Percentiles rank a stretch among this genome's conserved stretches.
Conservation (phyloP, 1,140 invertebrate species). For the Samia ricini region DNA sequence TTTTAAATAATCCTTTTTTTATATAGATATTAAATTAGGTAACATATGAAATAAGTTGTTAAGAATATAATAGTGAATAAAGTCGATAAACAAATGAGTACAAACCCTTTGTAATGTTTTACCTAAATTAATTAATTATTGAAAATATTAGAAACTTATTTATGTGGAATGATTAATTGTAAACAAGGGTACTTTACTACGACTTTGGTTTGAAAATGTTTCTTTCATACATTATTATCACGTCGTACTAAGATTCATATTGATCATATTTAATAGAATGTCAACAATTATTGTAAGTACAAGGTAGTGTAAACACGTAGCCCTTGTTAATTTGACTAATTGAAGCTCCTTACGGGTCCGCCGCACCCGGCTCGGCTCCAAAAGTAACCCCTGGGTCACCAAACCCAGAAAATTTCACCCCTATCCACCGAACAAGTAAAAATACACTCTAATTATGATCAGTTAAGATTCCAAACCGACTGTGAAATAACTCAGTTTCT, state of each 20-base stretch:
- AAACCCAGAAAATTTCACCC: constrained; percentile 9
- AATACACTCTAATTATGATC: neutral
- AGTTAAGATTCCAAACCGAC: neutral
- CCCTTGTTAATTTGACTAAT: constrained; percentile 60
- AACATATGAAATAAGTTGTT: too few species aligned
- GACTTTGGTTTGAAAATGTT: too few species aligned
- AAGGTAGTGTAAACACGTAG: constrained; percentile 19
- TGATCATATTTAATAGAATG: neutral
- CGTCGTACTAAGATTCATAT: neutral
- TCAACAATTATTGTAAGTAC: neutral
- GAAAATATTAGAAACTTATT: too few species aligned
- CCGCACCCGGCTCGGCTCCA: neutral
- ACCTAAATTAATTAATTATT: too few species aligned
- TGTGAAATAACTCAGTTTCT: neutral
- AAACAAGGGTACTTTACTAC: too few species aligned
- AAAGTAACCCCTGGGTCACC: neutral
- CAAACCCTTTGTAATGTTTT: too few species aligned
- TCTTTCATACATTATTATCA: too few species aligned
- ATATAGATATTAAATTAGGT: too few species aligned
- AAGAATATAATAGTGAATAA: too few species aligned
- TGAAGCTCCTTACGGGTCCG: constrained; percentile 23
- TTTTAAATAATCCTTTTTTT: too few species aligned
- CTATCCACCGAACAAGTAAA: neutral
- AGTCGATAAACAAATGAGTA: too few species aligned
- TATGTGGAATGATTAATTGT: too few species aligned